Conservation (phyloP, 2,888 invertebrate genomes). For the Coremacera marginata region DNA sequence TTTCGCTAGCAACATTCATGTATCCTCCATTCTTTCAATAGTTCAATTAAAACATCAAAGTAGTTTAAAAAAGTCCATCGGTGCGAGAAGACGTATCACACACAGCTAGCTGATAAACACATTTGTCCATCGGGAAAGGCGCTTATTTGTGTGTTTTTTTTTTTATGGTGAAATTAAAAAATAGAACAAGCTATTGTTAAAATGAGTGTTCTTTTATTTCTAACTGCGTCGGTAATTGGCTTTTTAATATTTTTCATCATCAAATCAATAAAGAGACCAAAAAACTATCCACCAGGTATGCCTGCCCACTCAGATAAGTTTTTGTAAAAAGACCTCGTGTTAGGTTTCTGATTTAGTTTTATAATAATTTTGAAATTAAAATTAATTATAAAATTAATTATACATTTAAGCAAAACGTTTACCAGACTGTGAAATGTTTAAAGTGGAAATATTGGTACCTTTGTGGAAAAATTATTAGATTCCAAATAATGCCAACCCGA, state of each 20-base stretch:
- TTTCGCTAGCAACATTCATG: background rate
- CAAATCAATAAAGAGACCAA: conserved; percentile 56
- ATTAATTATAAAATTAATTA: too few relatives aligned
- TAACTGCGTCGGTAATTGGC: conserved; percentile 52
- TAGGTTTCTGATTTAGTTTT: too few relatives aligned
- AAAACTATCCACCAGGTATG: conserved; percentile 65
- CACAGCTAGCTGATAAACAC: background rate
- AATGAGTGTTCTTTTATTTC: conserved; percentile 58
- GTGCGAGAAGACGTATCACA: conserved; percentile 12
- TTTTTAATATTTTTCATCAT: conserved; percentile 55
- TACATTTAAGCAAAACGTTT: too few relatives aligned
- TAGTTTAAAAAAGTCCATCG: conserved; percentile 39
- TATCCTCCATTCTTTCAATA: background rate
- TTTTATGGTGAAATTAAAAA: background rate
- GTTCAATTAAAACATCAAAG: conserved; percentile 12
- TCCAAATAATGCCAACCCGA: too few relatives aligned
- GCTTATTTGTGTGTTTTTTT: background rate
- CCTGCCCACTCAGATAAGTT: too few relatives aligned
- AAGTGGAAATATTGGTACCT: too few relatives aligned
- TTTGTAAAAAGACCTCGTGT: too few relatives aligned
- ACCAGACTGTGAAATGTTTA: too few relatives aligned
- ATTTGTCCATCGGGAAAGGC: background rate
- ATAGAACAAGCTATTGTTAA: conserved; percentile 6
- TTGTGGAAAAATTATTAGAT: too few relatives aligned
- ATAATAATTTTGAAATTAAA: too few relatives aligned